A percentile compares a stretch with the other conserved stretches of the same genome.
Evolutionary conservation across 2,113 vertebrate genomes (phyloP).

Genomic region (Plotosus lineatus): DNA sequence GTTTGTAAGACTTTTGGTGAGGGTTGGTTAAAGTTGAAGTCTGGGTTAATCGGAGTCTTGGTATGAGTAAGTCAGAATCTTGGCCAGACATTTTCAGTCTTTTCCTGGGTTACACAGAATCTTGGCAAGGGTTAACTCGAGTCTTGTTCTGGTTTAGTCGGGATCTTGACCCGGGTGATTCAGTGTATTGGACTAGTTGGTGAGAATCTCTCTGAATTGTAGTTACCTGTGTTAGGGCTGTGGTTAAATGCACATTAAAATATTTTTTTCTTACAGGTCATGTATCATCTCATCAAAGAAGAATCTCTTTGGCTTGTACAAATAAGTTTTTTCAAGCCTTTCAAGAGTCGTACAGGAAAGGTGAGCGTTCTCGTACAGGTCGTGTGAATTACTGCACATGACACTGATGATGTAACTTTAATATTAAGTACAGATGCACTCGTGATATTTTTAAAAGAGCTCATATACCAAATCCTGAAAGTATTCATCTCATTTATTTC

Average conservation of each 20-base stretch:
- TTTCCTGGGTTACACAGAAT: neutral
- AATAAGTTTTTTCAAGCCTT: neutral
- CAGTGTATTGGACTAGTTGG: neutral
- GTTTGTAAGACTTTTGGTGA: neutral
- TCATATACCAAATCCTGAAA: neutral
- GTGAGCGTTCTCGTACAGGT: slow-evolving; percentile 16
- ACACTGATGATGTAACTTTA: neutral
- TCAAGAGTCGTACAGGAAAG: slow-evolving; percentile 2
- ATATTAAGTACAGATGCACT: neutral
- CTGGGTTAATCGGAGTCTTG: neutral
- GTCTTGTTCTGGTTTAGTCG: neutral
- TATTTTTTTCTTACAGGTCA: slow-evolving; percentile 8
- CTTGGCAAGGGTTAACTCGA: too few species aligned
- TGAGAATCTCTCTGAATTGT: neutral
- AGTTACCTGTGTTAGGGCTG: neutral
- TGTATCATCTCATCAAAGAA: slow-evolving; percentile 3
- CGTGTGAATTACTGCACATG: neutral
- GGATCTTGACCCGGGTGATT: neutral
- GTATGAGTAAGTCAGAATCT: neutral
- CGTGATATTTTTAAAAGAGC: neutral
- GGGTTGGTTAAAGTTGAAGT: neutral
- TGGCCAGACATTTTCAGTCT: neutral
- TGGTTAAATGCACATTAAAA: neutral
- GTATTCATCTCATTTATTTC: neutral
- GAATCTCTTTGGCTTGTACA: neutral